Base-by-base conservation (phyloP, 1,140 invertebrate genomes). In the Apolygus lucorum region DNA sequence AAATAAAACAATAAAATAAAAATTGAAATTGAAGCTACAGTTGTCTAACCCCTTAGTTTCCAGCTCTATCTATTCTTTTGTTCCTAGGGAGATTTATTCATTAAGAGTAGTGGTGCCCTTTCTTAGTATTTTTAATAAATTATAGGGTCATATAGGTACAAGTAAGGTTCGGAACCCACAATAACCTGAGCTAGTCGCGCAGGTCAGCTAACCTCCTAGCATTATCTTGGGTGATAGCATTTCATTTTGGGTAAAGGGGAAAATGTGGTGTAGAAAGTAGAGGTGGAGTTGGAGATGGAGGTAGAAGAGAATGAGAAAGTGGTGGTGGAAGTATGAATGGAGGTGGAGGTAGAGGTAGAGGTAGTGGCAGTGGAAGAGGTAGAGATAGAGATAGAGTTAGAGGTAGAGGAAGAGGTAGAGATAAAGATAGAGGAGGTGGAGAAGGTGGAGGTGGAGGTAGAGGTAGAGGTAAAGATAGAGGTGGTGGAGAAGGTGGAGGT, bases 401-500 rank as follows among this genome's bases (percentile, higher is more conserved):
- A 49, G 34, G 24, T 62, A 64, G 26, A 64, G 63, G 11, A 26
- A 64, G 21, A 64, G 63, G 24, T 29, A 42, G 11, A 67, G 28
- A 67, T n/a, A 34, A 29, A 67, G 65, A 67, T 4, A 42, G 27
- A 67, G 65, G 49, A 11, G 17, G 8, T 11, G 65, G 29, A 2
- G 49, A 29, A n/a, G 29, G n/a, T 27, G 49, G 65, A 42, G 29
- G 29, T 27, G 49, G 65, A 67, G 65, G 29, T 11, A 67, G 27
- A 67, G 65, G n/a, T n/a, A 67, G 29, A 67, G 29, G 49, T 25
- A 67, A 13, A 42, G 65, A 42, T 25, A 42, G 65, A 42, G 29
- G 29, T 28, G 29, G 24, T 21, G 24, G 14, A 67, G n/a, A 28
- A 67, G 65, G 49, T 25, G 49, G 65, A 67, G 65, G 49, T 25